phyloP scores from a whole-genome alignment of 2,797 vertebrate species.

The Huso huso region DNA sequence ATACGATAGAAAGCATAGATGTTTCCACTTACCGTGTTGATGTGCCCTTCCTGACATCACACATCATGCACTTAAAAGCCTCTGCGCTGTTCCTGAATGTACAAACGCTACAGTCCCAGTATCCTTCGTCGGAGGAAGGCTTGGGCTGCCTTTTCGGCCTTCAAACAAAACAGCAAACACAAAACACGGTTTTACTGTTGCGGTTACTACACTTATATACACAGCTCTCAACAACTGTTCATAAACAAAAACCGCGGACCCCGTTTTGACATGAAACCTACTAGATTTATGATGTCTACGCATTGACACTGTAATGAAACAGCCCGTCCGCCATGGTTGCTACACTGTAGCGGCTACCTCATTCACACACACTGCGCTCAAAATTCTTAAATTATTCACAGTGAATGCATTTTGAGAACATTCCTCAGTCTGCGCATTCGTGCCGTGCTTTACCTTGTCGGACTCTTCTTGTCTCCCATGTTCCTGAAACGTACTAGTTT shows the following conservation, averaged over 20 bases:
- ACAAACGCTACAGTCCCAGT: slow-evolving; percentile 96
- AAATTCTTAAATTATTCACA: slow-evolving; percentile 19
- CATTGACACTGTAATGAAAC: slow-evolving; percentile 53
- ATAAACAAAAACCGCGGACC: slow-evolving; percentile 45
- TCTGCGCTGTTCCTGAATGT: slow-evolving; percentile 95
- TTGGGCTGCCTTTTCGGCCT: slow-evolving; percentile 94
- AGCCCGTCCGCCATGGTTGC: slow-evolving; percentile 63
- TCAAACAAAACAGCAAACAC: slow-evolving; percentile 40
- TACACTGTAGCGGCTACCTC: slow-evolving; percentile 47
- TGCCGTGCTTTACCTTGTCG: slow-evolving; percentile 76
- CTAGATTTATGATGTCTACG: slow-evolving; percentile 39
- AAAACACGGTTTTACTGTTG: slow-evolving; percentile 3
- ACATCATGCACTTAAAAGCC: slow-evolving; percentile 98
- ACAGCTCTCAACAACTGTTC: background rate
- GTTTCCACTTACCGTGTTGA: slow-evolving; percentile 78
- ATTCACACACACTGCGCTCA: slow-evolving; percentile 29
- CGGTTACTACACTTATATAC: slow-evolving; percentile 5
- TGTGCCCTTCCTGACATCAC: slow-evolving; percentile 95
- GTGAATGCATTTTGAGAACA: slow-evolving; percentile 26
- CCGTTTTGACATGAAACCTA: slow-evolving; percentile 41
- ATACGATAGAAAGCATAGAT: too few relatives aligned
- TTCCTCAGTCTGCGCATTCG: slow-evolving; percentile 24
- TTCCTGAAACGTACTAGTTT: slow-evolving; percentile 48
- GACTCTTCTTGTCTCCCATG: slow-evolving; percentile 98
- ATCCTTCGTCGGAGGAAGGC: slow-evolving; percentile 82